Percentiles rank a stretch among this genome's conserved stretches.
Evolutionary conservation across 2,797 vertebrate species (phyloP).

Genomic region (Siniperca scherzeri): DNA sequence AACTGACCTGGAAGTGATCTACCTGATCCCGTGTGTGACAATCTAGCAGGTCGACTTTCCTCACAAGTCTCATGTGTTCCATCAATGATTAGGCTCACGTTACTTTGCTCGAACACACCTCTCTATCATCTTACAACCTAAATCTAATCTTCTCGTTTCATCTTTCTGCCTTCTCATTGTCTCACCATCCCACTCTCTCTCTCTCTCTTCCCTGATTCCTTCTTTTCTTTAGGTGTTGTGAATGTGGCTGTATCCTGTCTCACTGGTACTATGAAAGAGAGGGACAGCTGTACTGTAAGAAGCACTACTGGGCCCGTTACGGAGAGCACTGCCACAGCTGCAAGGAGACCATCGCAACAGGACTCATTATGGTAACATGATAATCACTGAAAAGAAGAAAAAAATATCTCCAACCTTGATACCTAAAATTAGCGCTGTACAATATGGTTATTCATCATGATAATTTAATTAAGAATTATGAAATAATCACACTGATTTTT

Average conservation of each 20-base stretch:
- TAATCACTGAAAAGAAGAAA: background rate
- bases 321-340: constrained; percentile 96
- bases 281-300: constrained; percentile 94
- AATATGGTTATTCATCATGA: background rate
- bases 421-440: background rate
- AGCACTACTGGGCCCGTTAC: constrained; percentile 94
- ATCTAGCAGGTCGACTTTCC: constrained; percentile 40
- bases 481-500: background rate
- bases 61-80: constrained; percentile 39
- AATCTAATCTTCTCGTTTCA: constrained; percentile 30
- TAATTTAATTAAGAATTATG: background rate
- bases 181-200: background rate
- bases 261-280: constrained; percentile 97
- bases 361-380: constrained; percentile 93
- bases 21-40: constrained; percentile 32
- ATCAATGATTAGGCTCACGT: constrained; percentile 42
- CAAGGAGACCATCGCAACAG: constrained; percentile 92
- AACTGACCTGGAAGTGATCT: constrained; percentile 34
- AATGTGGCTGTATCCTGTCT: constrained; percentile 91
- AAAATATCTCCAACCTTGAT: background rate
- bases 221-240: constrained; percentile 88
- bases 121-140: constrained; percentile 2
- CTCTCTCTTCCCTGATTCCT: background rate
- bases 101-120: constrained; percentile 30
- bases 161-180: constrained; percentile 8